A percentile compares a stretch with the other conserved stretches of the same genome.
Evolutionary conservation across 2,888 invertebrate genomes (phyloP).

Genomic region (Carcina quercana): DNA sequence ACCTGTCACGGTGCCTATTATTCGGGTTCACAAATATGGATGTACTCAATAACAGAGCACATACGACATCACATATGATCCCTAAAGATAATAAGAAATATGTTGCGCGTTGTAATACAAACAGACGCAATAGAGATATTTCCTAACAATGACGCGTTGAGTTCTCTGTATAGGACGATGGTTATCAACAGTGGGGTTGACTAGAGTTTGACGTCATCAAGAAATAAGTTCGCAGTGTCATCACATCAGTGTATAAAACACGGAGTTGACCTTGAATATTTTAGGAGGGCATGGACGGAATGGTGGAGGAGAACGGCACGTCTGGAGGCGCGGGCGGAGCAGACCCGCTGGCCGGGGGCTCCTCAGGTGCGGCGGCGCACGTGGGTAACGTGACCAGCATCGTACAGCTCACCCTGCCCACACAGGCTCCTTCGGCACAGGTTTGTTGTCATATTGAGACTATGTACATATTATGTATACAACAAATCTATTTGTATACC

Average conservation of each 20-base stretch:
- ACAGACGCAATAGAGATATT: constrained; percentile 63
- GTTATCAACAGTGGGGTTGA: constrained; percentile 47
- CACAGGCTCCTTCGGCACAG: constrained; percentile 79
- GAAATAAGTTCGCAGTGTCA: constrained; percentile 22
- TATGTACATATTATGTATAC: not conserved
- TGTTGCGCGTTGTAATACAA: constrained; percentile 41
- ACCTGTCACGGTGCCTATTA: constrained; percentile 67
- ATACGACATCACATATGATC: constrained; percentile 31
- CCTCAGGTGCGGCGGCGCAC: constrained; percentile 47
- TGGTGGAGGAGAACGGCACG: constrained; percentile 92
- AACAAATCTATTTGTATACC: no score
- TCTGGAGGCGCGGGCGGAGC: constrained; percentile 51
- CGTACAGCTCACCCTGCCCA: constrained; percentile 88
- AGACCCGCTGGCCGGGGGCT: constrained; percentile 47
- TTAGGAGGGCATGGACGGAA: constrained; percentile 90
- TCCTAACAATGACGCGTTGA: constrained; percentile 56
- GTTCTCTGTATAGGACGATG: constrained; percentile 56
- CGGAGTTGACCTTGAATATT: constrained; percentile 74
- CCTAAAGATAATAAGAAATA: constrained; percentile 31
- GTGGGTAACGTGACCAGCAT: constrained; percentile 81
- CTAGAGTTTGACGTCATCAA: constrained; percentile 29
- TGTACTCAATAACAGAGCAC: constrained; percentile 39
- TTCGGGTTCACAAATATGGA: constrained; percentile 59
- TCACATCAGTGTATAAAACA: constrained; percentile 16
- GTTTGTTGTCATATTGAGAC: constrained; percentile 48